A percentile compares a stretch with the other conserved stretches of the same genome.
Conservation (phyloP, 2,888 invertebrate genomes). For the Lepetodrilus schrolli region DNA sequence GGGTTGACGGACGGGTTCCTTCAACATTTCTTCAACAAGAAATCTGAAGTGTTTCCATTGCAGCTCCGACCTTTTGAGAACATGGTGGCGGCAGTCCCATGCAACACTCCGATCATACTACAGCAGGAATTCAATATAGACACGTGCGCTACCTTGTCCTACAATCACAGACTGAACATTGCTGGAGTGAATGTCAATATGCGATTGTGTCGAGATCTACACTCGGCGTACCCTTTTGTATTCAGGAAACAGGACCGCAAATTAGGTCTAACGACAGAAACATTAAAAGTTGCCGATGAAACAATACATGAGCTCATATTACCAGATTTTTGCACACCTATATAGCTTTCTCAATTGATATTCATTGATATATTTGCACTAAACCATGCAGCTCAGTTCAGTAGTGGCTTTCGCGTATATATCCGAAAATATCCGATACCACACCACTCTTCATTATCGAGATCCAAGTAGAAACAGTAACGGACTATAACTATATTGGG, state of each 20-base stretch:
- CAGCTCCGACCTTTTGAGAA: slow-evolving; percentile 34
- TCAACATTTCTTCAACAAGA: slow-evolving; percentile 29
- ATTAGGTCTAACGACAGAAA: not conserved
- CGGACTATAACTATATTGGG: too few species aligned
- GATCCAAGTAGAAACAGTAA: too few species aligned
- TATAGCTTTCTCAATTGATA: too few species aligned
- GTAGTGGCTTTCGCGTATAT: too few species aligned
- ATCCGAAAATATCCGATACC: too few species aligned
- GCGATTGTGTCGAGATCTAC: slow-evolving; percentile 37
- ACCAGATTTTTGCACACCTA: too few species aligned
- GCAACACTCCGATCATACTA: slow-evolving; percentile 24
- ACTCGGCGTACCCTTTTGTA: slow-evolving; percentile 47
- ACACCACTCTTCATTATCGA: too few species aligned
- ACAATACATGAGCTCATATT: too few species aligned
- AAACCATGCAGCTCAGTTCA: too few species aligned
- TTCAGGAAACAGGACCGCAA: slow-evolving; percentile 49
- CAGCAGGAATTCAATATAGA: slow-evolving; percentile 21
- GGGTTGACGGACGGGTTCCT: too few species aligned
- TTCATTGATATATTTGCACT: too few species aligned
- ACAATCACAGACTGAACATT: slow-evolving; percentile 42
- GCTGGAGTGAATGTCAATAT: slow-evolving; percentile 5
- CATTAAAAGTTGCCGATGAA: slow-evolving; percentile 2
- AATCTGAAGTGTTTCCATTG: slow-evolving; percentile 35
- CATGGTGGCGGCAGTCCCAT: slow-evolving; percentile 29
- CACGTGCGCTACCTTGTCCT: slow-evolving; percentile 37